These are phyloP conservation scores for Orussus abietinus DNA, from an alignment of 1,140 invertebrate genomes.

Conservation along the genomic window DNA sequence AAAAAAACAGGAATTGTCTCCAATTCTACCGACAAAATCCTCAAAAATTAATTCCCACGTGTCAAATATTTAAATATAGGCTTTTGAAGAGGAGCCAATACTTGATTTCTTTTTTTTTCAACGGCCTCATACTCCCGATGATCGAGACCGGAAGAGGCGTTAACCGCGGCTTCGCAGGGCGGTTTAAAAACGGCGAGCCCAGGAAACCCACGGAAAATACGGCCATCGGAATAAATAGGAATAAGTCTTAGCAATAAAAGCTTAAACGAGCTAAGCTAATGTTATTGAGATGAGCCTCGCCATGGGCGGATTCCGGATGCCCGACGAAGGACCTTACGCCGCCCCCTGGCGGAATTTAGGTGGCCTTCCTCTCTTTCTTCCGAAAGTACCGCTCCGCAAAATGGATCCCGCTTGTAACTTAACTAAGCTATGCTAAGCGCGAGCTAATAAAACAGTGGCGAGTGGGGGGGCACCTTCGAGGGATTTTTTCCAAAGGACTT, in stretches of 20 bases:
- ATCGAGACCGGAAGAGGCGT: no score
- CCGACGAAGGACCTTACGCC: constrained; percentile 35
- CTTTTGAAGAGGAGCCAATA: no score
- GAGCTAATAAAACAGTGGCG: constrained; percentile 32
- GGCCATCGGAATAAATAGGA: constrained; percentile 29
- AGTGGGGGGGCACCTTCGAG: no score
- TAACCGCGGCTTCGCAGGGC: no score
- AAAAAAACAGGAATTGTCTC: no score
- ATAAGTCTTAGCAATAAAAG: constrained; percentile 37
- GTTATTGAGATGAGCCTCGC: constrained; percentile 48
- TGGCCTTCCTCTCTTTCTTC: constrained; percentile 17
- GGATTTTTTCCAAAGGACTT: no score
- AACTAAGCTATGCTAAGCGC: constrained; percentile 37
- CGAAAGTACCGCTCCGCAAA: constrained; percentile 32
- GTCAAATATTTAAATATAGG: no score
- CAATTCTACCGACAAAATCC: no score
- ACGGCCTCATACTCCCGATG: no score
- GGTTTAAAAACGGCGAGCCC: no score
- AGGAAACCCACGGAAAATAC: constrained; percentile 1
- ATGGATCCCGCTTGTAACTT: constrained; percentile 35
- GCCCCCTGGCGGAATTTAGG: constrained; percentile 36
- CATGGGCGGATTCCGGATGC: constrained; percentile 32
- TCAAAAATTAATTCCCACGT: no score
- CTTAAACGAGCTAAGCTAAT: constrained; percentile 45
- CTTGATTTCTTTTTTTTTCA: no score